Evolutionary conservation across 2,888 invertebrate genomes (phyloP).

Genomic region (Hyposoter didymator): DNA sequence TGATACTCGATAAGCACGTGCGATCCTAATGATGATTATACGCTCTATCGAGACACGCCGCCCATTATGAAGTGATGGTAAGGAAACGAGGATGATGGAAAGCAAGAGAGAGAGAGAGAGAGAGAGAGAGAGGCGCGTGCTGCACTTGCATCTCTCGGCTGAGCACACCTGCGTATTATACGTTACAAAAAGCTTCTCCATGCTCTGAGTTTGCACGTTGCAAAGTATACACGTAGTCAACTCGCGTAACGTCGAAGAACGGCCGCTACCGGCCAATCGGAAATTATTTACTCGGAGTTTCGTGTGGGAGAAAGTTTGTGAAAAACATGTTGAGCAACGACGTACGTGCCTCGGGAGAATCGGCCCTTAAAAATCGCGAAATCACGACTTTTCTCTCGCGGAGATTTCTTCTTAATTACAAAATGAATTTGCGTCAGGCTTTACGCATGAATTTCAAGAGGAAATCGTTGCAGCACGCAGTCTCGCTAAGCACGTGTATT

Average conservation of each 20-base stretch:
- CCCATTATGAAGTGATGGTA: conserved; percentile 34
- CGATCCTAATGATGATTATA: conserved; percentile 49
- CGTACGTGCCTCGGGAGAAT: neutral
- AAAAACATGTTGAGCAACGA: conserved; percentile 15
- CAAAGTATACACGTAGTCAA: neutral
- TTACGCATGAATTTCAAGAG: neutral
- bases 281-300: conserved; percentile 24
- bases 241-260: neutral
- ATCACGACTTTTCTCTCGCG: neutral
- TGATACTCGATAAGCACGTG: conserved; percentile 10
- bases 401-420: neutral
- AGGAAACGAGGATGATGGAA: conserved; percentile 28
- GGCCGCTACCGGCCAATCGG: conserved; percentile 12
- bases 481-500: neutral
- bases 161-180: conserved; percentile 16
- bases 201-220: conserved; percentile 4
- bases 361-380: neutral
- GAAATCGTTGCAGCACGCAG: neutral
- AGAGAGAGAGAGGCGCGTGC: conserved; percentile 13
- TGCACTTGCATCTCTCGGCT: neutral
- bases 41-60: conserved; percentile 19
- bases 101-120: neutral
- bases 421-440: neutral
- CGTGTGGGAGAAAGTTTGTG: conserved; percentile 57
- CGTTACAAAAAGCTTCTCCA: neutral